Conservation (phyloP, 2,797 vertebrate genomes). For the Aplochiton taeniatus region DNA sequence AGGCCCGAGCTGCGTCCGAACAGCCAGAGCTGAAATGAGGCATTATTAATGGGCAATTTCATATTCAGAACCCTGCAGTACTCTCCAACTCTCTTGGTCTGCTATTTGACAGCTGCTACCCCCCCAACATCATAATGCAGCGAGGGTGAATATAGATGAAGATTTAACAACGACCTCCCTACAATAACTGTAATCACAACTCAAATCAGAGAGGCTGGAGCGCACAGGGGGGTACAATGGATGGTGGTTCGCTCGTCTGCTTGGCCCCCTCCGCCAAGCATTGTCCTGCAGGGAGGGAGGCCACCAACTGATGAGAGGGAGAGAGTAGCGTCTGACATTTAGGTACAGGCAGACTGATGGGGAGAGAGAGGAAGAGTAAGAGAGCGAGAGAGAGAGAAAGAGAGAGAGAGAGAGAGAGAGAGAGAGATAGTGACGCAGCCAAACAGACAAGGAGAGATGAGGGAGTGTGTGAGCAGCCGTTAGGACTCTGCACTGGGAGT, state of each 20-base stretch:
- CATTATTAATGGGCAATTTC: slow-evolving; percentile 45
- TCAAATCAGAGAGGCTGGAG: slow-evolving; percentile 8
- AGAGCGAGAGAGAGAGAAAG: slow-evolving; percentile 7
- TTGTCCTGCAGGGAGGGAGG: neutral
- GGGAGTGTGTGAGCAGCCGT: neutral
- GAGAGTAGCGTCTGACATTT: neutral
- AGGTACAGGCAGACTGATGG: neutral
- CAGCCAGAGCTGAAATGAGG: slow-evolving; percentile 33
- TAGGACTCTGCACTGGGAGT: no score
- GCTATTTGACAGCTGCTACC: no score
- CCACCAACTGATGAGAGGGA: neutral
- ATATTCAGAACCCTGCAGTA: slow-evolving; percentile 19
- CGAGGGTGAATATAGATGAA: slow-evolving; percentile 5
- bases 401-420: slow-evolving; percentile 4
- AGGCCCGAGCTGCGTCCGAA: slow-evolving; percentile 28
- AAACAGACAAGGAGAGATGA: neutral
- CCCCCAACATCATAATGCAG: slow-evolving; percentile 9
- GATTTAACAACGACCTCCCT: slow-evolving; percentile 3
- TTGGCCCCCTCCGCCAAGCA: neutral
- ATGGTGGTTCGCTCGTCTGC: neutral
- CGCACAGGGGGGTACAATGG: neutral
- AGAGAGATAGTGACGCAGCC: slow-evolving; percentile 19
- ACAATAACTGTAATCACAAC: slow-evolving; percentile 29
- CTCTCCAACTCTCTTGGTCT: neutral
- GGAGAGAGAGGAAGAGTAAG: neutral